A percentile compares a stretch with the other conserved stretches of the same genome.
phyloP scores from a whole-genome alignment of 1,140 invertebrate genomes.

The Pachypsylla venusta region DNA sequence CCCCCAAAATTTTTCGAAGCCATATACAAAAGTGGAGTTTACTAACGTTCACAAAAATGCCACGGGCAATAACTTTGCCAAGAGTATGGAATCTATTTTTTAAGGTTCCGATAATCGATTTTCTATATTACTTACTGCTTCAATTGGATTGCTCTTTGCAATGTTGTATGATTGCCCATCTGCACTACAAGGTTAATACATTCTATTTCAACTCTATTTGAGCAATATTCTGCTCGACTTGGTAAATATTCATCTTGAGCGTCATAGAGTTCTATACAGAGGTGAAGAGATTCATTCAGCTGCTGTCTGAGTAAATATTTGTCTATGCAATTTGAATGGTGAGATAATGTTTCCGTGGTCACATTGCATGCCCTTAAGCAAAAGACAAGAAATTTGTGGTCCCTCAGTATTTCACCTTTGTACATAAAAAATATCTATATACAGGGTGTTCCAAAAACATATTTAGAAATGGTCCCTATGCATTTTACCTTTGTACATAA shows the following conservation, averaged over 20 bases:
- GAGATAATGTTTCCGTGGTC: not conserved
- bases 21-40: too few species aligned
- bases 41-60: too few species aligned
- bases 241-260: not conserved
- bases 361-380: not conserved
- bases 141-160: not conserved
- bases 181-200: not conserved
- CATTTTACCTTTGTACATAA: too few species aligned
- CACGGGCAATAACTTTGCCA: too few species aligned
- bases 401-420: too few species aligned
- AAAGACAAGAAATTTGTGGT: too few species aligned
- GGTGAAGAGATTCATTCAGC: not conserved
- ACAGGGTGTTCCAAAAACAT: too few species aligned
- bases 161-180: not conserved
- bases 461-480: too few species aligned
- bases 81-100: too few species aligned
- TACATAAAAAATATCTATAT: too few species aligned
- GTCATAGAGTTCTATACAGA: not conserved
- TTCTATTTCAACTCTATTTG: not conserved
- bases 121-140: not conserved
- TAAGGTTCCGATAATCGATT: too few species aligned
- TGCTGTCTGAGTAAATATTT: not conserved
- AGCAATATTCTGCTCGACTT: not conserved
- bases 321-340: not conserved
- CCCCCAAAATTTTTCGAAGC: too few species aligned